Percentiles rank a stretch among this genome's conserved stretches.
Conservation (phyloP, 2,797 vertebrate species). For the Tenualosa ilisha region DNA sequence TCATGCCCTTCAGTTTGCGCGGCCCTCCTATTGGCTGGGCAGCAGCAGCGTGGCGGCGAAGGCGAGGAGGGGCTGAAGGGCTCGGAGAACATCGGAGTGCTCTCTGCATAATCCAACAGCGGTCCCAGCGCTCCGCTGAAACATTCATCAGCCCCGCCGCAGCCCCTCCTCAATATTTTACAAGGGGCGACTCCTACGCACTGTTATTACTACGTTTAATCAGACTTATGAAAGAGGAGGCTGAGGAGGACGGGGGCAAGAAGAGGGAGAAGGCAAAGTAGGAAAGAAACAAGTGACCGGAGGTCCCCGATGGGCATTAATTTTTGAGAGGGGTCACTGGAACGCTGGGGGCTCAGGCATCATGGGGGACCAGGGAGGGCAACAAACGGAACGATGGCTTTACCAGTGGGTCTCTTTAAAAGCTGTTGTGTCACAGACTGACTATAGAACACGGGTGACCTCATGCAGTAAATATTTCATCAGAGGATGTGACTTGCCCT, state of each 20-base stretch:
- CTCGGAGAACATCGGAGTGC: conserved; percentile 22
- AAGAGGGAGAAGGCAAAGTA: not conserved
- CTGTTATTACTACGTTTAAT: conserved; percentile 48
- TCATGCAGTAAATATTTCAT: conserved; percentile 13
- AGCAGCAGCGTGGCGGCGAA: not conserved
- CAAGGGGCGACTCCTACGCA: conserved; percentile 42
- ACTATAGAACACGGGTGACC: not conserved
- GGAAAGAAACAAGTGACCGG: conserved; percentile 15
- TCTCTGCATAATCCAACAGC: conserved; percentile 39
- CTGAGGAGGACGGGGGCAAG: not conserved
- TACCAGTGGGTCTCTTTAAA: not conserved
- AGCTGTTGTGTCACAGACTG: not conserved
- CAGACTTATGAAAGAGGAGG: conserved; percentile 31
- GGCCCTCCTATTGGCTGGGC: not conserved
- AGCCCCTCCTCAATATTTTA: conserved; percentile 56
- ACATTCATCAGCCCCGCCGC: conserved; percentile 47
- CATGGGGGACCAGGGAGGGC: not conserved
- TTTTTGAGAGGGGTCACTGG: conserved; percentile 42
- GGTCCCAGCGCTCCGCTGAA: conserved; percentile 43
- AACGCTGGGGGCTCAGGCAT: not conserved
- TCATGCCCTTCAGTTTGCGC: not conserved
- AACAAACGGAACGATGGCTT: not conserved
- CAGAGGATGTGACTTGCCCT: not conserved
- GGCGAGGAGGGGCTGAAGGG: not conserved
- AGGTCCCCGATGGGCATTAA: conserved; percentile 21